Base-by-base conservation (phyloP, 2,888 invertebrate genomes). In the Drosophila anceps region DNA sequence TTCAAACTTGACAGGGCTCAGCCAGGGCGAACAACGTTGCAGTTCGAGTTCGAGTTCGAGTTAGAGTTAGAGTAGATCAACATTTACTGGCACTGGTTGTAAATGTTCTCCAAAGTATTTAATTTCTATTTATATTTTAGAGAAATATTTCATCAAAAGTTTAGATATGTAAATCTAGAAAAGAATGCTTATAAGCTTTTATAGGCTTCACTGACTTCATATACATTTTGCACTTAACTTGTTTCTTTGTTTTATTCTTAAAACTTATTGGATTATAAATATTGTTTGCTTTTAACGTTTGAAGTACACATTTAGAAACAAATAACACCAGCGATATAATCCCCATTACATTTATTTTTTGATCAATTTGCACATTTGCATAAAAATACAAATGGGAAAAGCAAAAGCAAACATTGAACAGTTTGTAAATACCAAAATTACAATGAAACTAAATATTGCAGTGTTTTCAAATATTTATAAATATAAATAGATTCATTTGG, bases 1-100 rank as follows among this genome's bases (percentile, higher is more conserved):
- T 74, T 74, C 74, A 78, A 74, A 77, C 69, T 77, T 74, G 77
- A 77, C 77, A 70, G 65, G 55, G 51, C 62, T 53, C 54, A 58
- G n/a, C 41, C 35, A 61, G 41, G 37, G 24, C n/a, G 43, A 57
- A 37, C 39, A 54, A 39, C 24, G 54, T 12, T 10, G 39, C 24
- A 39, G 54, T 27, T 53, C 15, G 27, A 54, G 31, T 46, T n/a
- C 9, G n/a, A 4, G 31, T 37, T 15, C 9, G 35, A 35, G 18
- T 33, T 15, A 13, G 43, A 43, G 27, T 46, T 46, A 5, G 46
- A 46, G 66, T 39, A 65, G 37, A 55, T 70, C 65, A 76, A 64
- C 68, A 76, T 76, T 76, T 64, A 58, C 72, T 51, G 24, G 50
- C 67, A 41, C 72, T 7, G 35, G 46, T 39, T 51, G 58, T 48